Percentiles rank a stretch among this genome's conserved stretches.
These are phyloP conservation scores for Callopanchax toddi DNA, from an alignment of 2,113 vertebrate species.

Conservation along the genomic window DNA sequence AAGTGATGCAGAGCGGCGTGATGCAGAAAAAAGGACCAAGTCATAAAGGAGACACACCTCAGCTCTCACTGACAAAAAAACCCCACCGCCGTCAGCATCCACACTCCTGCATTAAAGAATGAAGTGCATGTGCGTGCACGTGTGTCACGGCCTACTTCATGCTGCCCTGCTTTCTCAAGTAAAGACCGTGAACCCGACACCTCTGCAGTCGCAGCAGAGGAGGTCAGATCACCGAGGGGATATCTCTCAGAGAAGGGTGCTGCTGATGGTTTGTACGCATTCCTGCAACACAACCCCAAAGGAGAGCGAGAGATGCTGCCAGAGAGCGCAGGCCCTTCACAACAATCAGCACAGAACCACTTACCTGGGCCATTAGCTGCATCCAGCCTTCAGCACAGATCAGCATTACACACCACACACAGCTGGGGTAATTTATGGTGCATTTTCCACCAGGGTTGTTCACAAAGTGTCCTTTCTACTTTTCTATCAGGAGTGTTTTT, in stretches of 20 bases:
- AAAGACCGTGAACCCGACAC: slow-evolving; percentile 45
- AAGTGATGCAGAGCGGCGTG: slow-evolving; percentile 35
- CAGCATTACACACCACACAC: slow-evolving; percentile 72
- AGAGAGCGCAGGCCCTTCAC: slow-evolving; percentile 39
- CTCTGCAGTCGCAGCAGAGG: slow-evolving; percentile 4
- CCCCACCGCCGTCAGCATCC: slow-evolving; percentile 78
- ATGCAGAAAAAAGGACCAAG: slow-evolving; percentile 64
- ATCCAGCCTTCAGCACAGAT: slow-evolving; percentile 63
- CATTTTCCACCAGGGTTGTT: slow-evolving; percentile 64
- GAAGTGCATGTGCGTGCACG: slow-evolving; percentile 1
- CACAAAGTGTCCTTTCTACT: slow-evolving; percentile 36
- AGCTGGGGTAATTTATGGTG: slow-evolving; percentile 57
- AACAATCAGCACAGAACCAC: slow-evolving; percentile 75
- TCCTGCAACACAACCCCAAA: slow-evolving; percentile 47
- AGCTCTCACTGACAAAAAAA: slow-evolving; percentile 81
- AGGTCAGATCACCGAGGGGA: slow-evolving; percentile 31
- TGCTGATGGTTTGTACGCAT: slow-evolving; percentile 10
- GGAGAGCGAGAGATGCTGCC: slow-evolving; percentile 29
- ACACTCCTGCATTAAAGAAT: slow-evolving; percentile 71
- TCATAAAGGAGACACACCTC: slow-evolving; percentile 81
- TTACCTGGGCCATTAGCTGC: slow-evolving; percentile 77
- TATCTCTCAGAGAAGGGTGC: slow-evolving; percentile 20
- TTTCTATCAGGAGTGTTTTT: slow-evolving; percentile 40
- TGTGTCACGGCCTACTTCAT: slow-evolving; percentile 12
- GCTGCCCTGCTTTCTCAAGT: slow-evolving; percentile 41